Conservation (phyloP, 2,888 invertebrate genomes). For the Dorcus parallelipipedus region DNA sequence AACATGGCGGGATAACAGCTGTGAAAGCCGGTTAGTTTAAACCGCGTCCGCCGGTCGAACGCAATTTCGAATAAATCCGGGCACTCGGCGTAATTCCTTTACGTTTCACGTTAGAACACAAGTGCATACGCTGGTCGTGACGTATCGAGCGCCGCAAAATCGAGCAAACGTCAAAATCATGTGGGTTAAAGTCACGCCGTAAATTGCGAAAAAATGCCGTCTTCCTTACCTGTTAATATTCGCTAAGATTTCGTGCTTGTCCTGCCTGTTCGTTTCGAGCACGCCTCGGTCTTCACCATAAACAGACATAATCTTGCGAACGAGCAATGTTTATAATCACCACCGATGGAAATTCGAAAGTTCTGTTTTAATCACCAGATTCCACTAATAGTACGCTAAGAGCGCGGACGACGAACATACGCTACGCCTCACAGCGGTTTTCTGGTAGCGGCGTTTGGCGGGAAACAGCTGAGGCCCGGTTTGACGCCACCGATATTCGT, state of each 20-base stretch:
- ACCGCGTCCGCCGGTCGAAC: slow-evolving; percentile 1
- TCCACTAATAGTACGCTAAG: slow-evolving; percentile 39
- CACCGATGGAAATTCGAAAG: slow-evolving; percentile 16
- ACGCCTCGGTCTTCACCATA: slow-evolving; percentile 53
- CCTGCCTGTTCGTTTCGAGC: slow-evolving; percentile 54
- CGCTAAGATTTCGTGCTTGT: slow-evolving; percentile 52
- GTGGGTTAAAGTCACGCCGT: slow-evolving; percentile 29
- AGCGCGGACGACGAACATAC: slow-evolving; percentile 51
- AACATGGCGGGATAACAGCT: slow-evolving; percentile 26
- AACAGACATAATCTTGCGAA: slow-evolving; percentile 52
- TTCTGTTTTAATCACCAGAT: slow-evolving; percentile 27
- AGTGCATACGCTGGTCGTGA: too few relatives aligned
- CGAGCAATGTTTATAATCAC: slow-evolving; percentile 14
- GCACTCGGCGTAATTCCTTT: background rate
- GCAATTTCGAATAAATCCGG: background rate
- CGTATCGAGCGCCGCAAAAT: background rate
- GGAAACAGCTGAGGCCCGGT: slow-evolving; percentile 65
- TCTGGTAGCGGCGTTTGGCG: slow-evolving; percentile 66
- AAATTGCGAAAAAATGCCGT: slow-evolving; percentile 1
- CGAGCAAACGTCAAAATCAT: slow-evolving; percentile 44
- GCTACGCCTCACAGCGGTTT: slow-evolving; percentile 58
- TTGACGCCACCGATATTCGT: slow-evolving; percentile 50
- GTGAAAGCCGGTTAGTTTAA: slow-evolving; percentile 26
- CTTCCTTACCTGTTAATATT: slow-evolving; percentile 51
- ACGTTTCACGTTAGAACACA: too few relatives aligned